Conservation (phyloP, 2,797 vertebrate species). For the Sciurus vulgaris region DNA sequence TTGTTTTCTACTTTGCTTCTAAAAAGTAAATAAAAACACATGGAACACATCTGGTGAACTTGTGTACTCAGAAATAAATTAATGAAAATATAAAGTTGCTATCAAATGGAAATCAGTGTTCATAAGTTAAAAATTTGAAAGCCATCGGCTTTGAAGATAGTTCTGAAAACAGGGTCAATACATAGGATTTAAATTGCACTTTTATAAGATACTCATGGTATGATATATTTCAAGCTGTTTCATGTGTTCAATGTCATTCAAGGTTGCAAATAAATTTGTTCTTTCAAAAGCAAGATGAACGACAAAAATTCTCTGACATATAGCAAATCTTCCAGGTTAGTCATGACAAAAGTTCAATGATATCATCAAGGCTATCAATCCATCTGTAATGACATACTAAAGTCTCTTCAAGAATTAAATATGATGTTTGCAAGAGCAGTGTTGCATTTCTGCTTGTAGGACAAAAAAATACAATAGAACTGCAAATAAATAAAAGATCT, state of each 20-base stretch:
- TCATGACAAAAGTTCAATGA: conserved; percentile 87
- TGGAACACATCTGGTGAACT: background rate
- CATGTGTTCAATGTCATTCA: conserved; percentile 87
- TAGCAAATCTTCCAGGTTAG: conserved; percentile 86
- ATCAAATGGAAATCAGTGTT: conserved; percentile 61
- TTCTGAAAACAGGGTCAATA: conserved; percentile 76
- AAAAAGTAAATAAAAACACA: conserved; percentile 26
- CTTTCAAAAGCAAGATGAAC: conserved; percentile 85
- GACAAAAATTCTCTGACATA: conserved; percentile 86
- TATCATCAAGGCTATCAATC: conserved; percentile 87
- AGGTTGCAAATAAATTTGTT: conserved; percentile 87
- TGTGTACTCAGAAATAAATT: background rate
- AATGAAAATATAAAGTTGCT: conserved; percentile 43
- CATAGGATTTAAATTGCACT: conserved; percentile 74
- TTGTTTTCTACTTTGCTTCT: conserved; percentile 33
- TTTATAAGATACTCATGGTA: conserved; percentile 75
- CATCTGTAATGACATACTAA: conserved; percentile 84
- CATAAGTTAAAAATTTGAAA: conserved; percentile 71
- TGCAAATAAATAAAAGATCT: conserved; percentile 12
- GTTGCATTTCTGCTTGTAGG: conserved; percentile 80
- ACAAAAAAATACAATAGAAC: conserved; percentile 70
- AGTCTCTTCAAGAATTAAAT: conserved; percentile 79
- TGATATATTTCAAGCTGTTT: conserved; percentile 84
- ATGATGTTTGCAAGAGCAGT: conserved; percentile 77
- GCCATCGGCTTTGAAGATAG: conserved; percentile 70